Conservation (phyloP, 2,113 vertebrate species). For the Semnornis frantzii region DNA sequence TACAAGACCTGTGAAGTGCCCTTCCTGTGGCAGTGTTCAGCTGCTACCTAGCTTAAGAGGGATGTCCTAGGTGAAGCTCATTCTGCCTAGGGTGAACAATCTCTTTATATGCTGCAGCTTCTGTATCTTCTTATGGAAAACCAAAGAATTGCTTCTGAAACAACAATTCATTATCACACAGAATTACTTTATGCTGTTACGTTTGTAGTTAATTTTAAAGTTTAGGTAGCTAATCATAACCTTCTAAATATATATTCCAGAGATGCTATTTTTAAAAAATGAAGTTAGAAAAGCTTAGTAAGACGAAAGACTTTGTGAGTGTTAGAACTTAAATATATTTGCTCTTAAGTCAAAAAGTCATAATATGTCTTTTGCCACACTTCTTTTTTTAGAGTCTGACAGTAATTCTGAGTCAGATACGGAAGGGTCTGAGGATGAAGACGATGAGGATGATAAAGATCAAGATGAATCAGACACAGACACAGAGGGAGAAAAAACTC, state of each 20-base stretch:
- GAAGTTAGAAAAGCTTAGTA: not conserved
- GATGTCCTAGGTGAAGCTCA: not conserved
- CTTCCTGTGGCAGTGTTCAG: not conserved
- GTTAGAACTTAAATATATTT: not conserved
- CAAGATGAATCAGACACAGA: slow-evolving; percentile 85
- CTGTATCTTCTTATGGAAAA: not conserved
- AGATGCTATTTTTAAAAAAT: not conserved
- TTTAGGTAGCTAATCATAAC: not conserved
- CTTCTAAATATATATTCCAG: not conserved
- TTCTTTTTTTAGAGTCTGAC: slow-evolving; percentile 84
- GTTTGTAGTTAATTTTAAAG: not conserved
- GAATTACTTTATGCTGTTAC: not conserved
- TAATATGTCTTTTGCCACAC: slow-evolving; percentile 60
- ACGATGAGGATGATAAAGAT: slow-evolving; percentile 86
- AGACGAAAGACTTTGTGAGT: not conserved
- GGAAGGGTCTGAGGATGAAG: slow-evolving; percentile 87
- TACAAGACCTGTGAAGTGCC: not conserved
- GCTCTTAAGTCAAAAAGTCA: slow-evolving; percentile 10
- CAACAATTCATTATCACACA: not conserved
- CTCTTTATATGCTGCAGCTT: not conserved
- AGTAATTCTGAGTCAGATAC: slow-evolving; percentile 92
- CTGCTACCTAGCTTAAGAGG: not conserved
- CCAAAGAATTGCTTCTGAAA: not conserved
- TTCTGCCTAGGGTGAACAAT: not conserved
- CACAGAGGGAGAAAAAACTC: slow-evolving; percentile 82